These are phyloP conservation scores for Seriola rivoliana DNA, from an alignment of 2,113 vertebrate genomes.

Conservation along the genomic window DNA sequence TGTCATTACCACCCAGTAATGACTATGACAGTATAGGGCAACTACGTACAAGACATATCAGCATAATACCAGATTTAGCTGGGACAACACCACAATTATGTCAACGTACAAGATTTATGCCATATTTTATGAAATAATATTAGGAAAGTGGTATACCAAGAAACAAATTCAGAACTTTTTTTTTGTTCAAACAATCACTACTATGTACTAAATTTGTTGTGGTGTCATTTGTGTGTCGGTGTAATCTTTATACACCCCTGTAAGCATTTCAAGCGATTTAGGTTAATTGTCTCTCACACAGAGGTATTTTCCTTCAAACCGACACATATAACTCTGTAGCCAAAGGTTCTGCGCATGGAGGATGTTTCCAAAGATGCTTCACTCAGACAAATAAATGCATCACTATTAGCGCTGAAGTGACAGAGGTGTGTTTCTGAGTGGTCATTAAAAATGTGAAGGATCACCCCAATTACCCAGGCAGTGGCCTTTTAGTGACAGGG, in stretches of 20 bases:
- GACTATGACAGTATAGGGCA: not conserved
- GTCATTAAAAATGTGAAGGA: slow-evolving; percentile 78
- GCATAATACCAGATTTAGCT: not conserved
- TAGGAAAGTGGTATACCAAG: not conserved
- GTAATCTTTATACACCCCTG: slow-evolving; percentile 32
- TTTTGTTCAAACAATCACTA: not conserved
- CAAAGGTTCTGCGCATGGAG: slow-evolving; percentile 18
- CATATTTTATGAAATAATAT: not conserved
- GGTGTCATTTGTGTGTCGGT: not conserved
- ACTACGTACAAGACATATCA: not conserved
- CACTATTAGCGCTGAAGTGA: slow-evolving; percentile 70
- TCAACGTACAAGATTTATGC: too few relatives aligned
- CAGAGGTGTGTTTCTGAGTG: slow-evolving; percentile 70
- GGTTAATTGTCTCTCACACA: slow-evolving; percentile 29
- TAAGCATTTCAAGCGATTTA: slow-evolving; percentile 21
- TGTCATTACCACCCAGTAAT: too few relatives aligned
- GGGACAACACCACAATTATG: too few relatives aligned
- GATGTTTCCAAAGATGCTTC: slow-evolving; percentile 47
- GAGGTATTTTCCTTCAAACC: slow-evolving; percentile 48
- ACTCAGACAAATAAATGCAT: slow-evolving; percentile 69
- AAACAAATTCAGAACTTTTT: not conserved
- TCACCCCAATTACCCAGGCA: slow-evolving; percentile 77
- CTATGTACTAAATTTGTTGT: not conserved
- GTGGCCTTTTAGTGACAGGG: slow-evolving; percentile 77
- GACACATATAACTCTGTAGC: slow-evolving; percentile 16